phyloP scores from a whole-genome alignment of 2,113 vertebrate genomes.

The Aleadryas rufinucha region DNA sequence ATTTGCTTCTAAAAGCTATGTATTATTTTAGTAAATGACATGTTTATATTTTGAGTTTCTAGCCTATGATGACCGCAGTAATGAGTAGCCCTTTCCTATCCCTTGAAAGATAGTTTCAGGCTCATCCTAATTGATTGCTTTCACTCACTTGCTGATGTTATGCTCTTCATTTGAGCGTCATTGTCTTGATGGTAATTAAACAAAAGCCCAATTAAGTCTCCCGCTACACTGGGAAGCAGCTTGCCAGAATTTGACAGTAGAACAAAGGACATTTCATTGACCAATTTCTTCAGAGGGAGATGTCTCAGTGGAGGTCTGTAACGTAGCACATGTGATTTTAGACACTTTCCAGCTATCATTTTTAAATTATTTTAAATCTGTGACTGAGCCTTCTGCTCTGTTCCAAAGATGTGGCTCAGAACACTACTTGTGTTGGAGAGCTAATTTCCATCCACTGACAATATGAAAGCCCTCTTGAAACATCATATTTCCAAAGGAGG shows the following conservation, averaged over 20 bases:
- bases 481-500: not conserved
- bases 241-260: conserved; percentile 36
- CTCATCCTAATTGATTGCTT: conserved; percentile 21
- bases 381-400: not conserved
- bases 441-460: not conserved
- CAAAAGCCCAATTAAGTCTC: conserved; percentile 45
- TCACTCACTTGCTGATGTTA: not conserved
- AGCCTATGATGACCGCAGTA: not conserved
- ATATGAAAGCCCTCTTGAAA: not conserved
- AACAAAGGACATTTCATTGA: conserved; percentile 25
- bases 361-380: not conserved
- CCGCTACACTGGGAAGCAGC: not conserved
- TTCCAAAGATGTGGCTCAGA: not conserved
- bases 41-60: not conserved
- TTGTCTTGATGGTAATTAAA: conserved; percentile 27
- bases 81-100: not conserved
- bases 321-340: not conserved
- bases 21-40: not conserved
- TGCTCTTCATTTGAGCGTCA: not conserved
- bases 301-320: conserved; percentile 15
- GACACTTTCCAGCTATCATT: not conserved
- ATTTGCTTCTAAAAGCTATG: not conserved
- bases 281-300: not conserved
- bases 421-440: not conserved
- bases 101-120: not conserved